Evolutionary conservation across 2,888 invertebrate species (phyloP).

Genomic region (Clusia tigrina): DNA sequence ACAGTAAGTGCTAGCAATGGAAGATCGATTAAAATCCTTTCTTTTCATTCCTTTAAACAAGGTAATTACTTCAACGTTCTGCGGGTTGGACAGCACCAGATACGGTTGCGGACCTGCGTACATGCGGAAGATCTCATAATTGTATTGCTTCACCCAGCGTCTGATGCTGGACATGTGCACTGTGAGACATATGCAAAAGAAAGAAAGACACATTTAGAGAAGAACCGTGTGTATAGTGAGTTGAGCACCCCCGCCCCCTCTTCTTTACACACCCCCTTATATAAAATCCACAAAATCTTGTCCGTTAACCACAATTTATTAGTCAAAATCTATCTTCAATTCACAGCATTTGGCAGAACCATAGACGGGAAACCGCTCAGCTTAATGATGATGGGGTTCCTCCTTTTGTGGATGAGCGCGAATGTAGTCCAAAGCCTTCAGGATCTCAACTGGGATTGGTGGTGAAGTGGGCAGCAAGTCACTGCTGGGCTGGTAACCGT

Average conservation of each 20-base stretch:
- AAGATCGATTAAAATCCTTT: too few species aligned
- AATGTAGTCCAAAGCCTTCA: conserved; percentile 40
- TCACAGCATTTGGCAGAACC: background rate
- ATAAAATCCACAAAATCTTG: too few species aligned
- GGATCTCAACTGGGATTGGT: conserved; percentile 43
- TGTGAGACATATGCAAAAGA: too few species aligned
- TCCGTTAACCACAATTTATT: too few species aligned
- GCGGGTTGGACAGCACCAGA: conserved; percentile 35
- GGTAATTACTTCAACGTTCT: conserved; percentile 42
- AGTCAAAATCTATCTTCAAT: background rate
- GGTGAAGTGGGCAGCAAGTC: conserved; percentile 40
- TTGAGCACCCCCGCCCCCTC: too few species aligned
- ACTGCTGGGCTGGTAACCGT: conserved; percentile 49
- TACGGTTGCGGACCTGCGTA: conserved; percentile 39
- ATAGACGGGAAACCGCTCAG: background rate
- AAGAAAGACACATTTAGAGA: too few species aligned
- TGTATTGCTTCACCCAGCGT: conserved; percentile 29
- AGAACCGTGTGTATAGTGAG: too few species aligned
- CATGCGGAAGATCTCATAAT: conserved; percentile 35
- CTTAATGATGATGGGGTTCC: background rate
- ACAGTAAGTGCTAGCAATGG: background rate
- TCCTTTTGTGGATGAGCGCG: conserved; percentile 34
- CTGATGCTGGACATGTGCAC: too few species aligned
- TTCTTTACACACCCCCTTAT: too few species aligned
- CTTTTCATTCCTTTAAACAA: too few species aligned